Base-by-base conservation (phyloP, 2,888 invertebrate genomes). In the Heliconius charithonia region DNA sequence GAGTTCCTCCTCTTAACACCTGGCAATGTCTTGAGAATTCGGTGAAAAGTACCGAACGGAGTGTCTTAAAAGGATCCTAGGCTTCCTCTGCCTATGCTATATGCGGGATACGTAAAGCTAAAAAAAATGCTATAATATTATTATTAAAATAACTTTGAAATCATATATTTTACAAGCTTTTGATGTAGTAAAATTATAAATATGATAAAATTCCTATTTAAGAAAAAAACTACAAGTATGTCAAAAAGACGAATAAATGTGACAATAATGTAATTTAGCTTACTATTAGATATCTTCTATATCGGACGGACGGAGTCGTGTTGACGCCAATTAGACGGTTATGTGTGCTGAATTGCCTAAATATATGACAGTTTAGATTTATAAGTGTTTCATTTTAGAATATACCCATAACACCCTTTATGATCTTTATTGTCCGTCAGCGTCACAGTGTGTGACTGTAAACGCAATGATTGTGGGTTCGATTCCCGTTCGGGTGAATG, bases 301-400 rank as follows among this genome's bases (percentile, higher is more conserved):
- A 81, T 80, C 69, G 69, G 70, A 80, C 69, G 75, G 79, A 80
- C 79, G 77, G 77, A 75, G 65, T 77, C 85, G 83, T 84, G 63
- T 88, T 88, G 86, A 81, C 16, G n/a, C 69, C 41, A 16, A 3
- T 81, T 85, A 86, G 85, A 83, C 79, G 76, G 81, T 81, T 88
- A 86, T 85, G 86, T 88, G 90, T 92, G 92, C 91, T 92, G 90
- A 87, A 88, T 90, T 89, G 93, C 92, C 92, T 91, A 89, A 92
- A 88, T 89, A 88, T 79, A 83, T 74, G 79, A 79, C 73, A 80
- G 74, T 79, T 70, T 82, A 80, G 81, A 81, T 74, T 73, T 51
- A 75, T 4, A 51, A 19, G 62, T 76, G 67, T 79, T 79, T 83
- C 79, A 76, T 81, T 80, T 41, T 62, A 76, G 7, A 69, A 13